These are phyloP conservation scores for Emydoidea blandingii DNA, from an alignment of 2,797 vertebrate species.

Conservation along the genomic window DNA sequence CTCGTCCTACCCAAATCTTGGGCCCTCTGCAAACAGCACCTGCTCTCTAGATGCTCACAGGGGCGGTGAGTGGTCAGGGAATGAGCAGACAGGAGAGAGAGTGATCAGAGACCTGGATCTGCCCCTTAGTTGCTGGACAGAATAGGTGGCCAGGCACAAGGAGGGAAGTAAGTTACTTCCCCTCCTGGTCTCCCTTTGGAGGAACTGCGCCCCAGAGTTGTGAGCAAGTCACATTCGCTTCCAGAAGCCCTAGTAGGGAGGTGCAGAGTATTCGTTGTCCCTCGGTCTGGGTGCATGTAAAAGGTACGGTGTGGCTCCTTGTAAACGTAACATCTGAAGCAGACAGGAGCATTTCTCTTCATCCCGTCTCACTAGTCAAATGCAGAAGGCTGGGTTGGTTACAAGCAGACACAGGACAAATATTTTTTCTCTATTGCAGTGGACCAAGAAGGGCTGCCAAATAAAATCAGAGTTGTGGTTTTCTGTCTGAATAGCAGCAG, in stretches of 20 bases:
- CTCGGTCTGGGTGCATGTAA: accelerated
- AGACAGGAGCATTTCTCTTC: slow-evolving; percentile 29
- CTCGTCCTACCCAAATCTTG: not conserved
- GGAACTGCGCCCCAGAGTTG: not conserved
- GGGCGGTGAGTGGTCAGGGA: not conserved
- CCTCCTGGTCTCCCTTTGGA: not conserved
- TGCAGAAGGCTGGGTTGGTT: slow-evolving; percentile 31
- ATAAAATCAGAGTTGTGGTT: slow-evolving; percentile 67
- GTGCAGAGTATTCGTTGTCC: not conserved
- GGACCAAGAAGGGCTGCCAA: slow-evolving; percentile 61
- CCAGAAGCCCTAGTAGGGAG: accelerated
- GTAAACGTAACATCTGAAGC: not conserved
- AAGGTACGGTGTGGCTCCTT: not conserved
- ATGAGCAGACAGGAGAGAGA: not conserved
- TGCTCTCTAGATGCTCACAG: not conserved
- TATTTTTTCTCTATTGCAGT: slow-evolving; percentile 56
- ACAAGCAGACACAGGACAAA: slow-evolving; percentile 43
- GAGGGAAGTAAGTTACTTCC: not conserved
- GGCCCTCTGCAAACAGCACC: accelerated
- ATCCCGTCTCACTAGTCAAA: slow-evolving; percentile 31
- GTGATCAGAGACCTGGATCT: not conserved
- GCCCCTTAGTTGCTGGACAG: not conserved
- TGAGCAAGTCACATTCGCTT: not conserved
- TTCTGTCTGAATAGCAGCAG: slow-evolving; percentile 68
- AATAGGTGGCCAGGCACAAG: not conserved